Percentiles rank a stretch among this genome's conserved stretches.
Evolutionary conservation across 2,113 vertebrate genomes (phyloP).

Genomic region (Oreochromis niloticus): DNA sequence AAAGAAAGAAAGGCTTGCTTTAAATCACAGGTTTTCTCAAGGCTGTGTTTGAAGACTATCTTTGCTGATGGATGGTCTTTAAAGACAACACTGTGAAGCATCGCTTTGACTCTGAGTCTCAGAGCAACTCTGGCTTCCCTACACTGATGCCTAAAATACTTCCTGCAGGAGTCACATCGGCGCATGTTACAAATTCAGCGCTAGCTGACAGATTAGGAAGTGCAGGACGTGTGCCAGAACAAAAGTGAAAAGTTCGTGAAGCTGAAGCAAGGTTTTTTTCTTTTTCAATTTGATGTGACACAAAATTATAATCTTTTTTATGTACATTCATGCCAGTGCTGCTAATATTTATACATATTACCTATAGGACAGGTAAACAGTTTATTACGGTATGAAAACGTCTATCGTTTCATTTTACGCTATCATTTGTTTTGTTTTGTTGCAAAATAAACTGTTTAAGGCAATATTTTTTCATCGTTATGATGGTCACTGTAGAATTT

Average conservation of each 20-base stretch:
- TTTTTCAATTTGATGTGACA: neutral
- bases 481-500: neutral
- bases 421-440: neutral
- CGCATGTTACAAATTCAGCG: neutral
- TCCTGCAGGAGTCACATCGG: neutral
- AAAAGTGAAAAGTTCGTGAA: neutral
- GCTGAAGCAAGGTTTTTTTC: neutral
- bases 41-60: conserved; percentile 4
- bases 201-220: neutral
- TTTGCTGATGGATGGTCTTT: conserved; percentile 2
- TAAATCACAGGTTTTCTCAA: conserved; percentile 3
- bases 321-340: neutral
- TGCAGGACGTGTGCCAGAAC: neutral
- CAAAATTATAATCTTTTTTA: neutral
- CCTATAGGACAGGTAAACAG: neutral
- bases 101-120: neutral
- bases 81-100: conserved; percentile 14
- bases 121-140: neutral
- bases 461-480: neutral
- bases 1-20: neutral
- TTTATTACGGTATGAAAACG: neutral
- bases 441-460: neutral
- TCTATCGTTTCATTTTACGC: neutral
- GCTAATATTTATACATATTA: neutral
- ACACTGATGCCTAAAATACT: conserved; percentile 1